Base-by-base conservation (phyloP, 2,797 vertebrate genomes). In the Chiroxiphia lanceolata region DNA sequence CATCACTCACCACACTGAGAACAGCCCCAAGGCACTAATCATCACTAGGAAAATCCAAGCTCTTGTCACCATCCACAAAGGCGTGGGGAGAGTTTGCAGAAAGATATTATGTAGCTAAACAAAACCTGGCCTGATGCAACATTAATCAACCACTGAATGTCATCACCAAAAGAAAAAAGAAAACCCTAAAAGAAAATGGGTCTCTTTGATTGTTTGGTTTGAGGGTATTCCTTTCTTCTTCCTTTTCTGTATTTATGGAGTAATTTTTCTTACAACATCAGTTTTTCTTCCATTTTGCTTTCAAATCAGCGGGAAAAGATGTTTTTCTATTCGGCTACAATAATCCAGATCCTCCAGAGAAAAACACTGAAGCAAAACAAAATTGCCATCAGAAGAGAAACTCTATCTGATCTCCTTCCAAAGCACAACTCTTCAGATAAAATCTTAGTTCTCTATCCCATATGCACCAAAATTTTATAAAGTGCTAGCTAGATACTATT, bases 141-240 rank as follows among this genome's bases (percentile, higher is more conserved):
- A 83, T 93, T 75, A 83, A 91, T 91, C 87, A 92, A 74, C 45
- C 60, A n/a, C 71, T 83, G 69, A 61, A 72, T 86, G 72, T 88
- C 82, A 91, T 69, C 89, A 51, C 57, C 15, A 13, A 45, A 45
- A 50, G 29, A 16, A 59, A 63, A 65, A 44, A 42, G 13, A n/a
- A 45, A 76, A 47, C 4, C 23, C 33, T 3, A 40, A 31, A 36
- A 29, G 23, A 72, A 86, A 92, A 59, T 6, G 16, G 5, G 1
- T 50, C 69, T 21, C n/a, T 57, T 90, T 67, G 45, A 45, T 74
- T 77, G 29, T 51, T 93, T 93, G 42, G 42, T 78, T 79, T 53
- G 56, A 74, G 63, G 29, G 36, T 89, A 68, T 85, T 71, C 38
- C 20, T 87, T 93, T 74, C 40, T 87, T 91, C 33, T 93, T 87